Base-by-base conservation (phyloP, 2,888 invertebrate genomes). In the Tachina fera region DNA sequence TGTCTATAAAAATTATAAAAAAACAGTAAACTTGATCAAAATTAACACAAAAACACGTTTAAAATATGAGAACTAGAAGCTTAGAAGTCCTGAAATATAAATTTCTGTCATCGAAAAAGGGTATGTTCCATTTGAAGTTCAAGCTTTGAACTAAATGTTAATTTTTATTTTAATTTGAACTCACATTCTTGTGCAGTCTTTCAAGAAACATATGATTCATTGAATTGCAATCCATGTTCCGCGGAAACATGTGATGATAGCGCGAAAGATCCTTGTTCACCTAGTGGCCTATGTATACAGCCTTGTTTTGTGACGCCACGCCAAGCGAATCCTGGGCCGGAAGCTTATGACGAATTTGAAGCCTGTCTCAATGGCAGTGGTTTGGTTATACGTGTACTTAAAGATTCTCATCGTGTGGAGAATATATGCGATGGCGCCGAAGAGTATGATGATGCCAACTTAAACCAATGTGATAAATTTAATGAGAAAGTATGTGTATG, bases 331-430 rank as follows among this genome's bases (percentile, higher is more conserved):
- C 90, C 90, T n/a, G 91, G 91, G 9, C 90, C 91, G 0, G 92
- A 92, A 16, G 91, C 90, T 6, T 93, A 91, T 63, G 92, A 93
- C 56, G 92, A 92, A 83, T 93, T 93, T 80, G 92, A 93, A 87
- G 93, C 93, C 1, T 90, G 90, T 67, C 88, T 92, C 1, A 92
- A 92, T 88, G 93, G 92, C 58, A 92, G 92, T 76, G 91, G 91
- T 14, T 87, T 93, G 6, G 90, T 89, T 16, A 91, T 93, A 72
- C 90, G 93, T 0, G 92, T 93, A 4, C 88, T 91, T 2, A 93
- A 92, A 87, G 90, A 92, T 39, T 91, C 89, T 0, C 91, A 92
- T 83, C 87, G 90, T 65, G 92, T 93, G 45, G 89, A 91, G 71
- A 90, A 89, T 72, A 87, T 92, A 3, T 87, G 87, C 47, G 92